A percentile compares a stretch with the other conserved stretches of the same genome.
Evolutionary conservation across 2,888 invertebrate genomes (phyloP).

Genomic region (Dyspetes luteomarginatus): DNA sequence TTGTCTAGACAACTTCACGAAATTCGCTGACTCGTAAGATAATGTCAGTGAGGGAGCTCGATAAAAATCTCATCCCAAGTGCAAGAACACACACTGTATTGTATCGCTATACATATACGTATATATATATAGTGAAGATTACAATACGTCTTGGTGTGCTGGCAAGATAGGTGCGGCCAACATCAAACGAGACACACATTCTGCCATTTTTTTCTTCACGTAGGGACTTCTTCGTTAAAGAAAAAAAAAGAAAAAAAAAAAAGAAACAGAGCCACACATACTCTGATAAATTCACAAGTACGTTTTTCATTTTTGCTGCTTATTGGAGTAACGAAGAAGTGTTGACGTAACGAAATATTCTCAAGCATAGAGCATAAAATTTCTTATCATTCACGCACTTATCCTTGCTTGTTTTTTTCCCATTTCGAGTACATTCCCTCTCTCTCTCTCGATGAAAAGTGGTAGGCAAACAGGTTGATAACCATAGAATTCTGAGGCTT

Average conservation of each 20-base stretch:
- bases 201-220: not conserved
- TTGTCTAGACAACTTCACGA: not conserved
- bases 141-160: not conserved
- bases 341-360: not conserved
- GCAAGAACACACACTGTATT: not conserved
- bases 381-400: slow-evolving; percentile 5
- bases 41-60: not conserved
- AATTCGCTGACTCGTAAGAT: slow-evolving; percentile 23
- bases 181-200: slow-evolving; percentile 6
- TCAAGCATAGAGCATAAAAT: not conserved
- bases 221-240: not conserved
- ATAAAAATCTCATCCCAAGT: slow-evolving; percentile 25
- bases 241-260: slow-evolving; percentile 11
- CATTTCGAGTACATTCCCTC: not conserved
- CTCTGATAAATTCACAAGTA: not conserved
- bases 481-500: not conserved
- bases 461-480: not conserved
- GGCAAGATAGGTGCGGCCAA: not conserved
- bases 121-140: no score
- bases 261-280: no score
- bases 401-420: not conserved
- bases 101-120: not conserved
- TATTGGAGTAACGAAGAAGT: not conserved
- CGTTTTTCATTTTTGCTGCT: not conserved
- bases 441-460: not conserved